Evolutionary conservation across 2,797 vertebrate species (phyloP).

Genomic region (Coendou prehensilis): DNA sequence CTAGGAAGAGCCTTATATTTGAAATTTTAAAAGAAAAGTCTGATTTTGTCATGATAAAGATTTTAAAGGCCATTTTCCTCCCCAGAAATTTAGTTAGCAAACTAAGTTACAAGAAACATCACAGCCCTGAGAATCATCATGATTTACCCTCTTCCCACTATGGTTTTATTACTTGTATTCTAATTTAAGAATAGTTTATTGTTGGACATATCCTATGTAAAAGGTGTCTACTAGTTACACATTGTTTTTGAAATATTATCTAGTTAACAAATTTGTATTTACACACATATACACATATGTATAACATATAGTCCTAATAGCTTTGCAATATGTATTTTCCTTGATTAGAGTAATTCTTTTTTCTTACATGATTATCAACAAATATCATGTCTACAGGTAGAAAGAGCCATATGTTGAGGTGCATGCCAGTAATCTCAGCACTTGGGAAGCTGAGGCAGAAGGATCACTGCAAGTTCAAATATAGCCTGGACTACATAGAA

Average conservation of each 20-base stretch:
- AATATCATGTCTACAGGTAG: neutral
- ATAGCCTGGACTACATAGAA: neutral
- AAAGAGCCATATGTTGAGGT: neutral
- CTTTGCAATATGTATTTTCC: neutral
- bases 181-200: neutral
- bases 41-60: neutral
- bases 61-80: neutral
- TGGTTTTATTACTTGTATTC: neutral
- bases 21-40: neutral
- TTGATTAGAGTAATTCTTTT: conserved; percentile 30
- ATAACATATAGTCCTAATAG: neutral
- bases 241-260: neutral
- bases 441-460: neutral
- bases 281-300: neutral
- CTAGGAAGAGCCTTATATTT: neutral
- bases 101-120: neutral
- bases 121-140: neutral
- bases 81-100: neutral
- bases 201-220: neutral
- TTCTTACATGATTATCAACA: neutral
- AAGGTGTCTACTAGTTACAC: neutral
- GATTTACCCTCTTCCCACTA: neutral
- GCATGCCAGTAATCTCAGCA: neutral
- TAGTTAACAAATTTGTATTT: conserved; percentile 4
- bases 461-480: neutral